A percentile compares a stretch with the other conserved stretches of the same genome.
phyloP scores from a whole-genome alignment of 2,888 invertebrate species.

The Dinocampus coccinellae region DNA sequence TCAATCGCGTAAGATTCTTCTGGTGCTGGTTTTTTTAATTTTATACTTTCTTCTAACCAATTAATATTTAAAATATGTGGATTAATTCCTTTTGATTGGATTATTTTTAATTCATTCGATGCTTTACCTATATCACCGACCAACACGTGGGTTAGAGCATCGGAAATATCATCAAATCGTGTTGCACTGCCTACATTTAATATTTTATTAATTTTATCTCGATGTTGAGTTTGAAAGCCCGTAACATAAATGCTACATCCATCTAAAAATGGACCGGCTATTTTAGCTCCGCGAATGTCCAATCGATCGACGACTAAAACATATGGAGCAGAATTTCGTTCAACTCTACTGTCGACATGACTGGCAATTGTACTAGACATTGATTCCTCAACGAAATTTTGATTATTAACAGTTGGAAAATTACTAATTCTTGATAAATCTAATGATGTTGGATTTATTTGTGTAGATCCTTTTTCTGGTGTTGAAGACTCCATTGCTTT shows the following conservation, averaged over 20 bases:
- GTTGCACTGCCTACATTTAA: slow-evolving; percentile 87
- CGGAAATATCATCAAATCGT: slow-evolving; percentile 81
- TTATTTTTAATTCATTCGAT: slow-evolving; percentile 69
- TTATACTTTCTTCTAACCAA: slow-evolving; percentile 84
- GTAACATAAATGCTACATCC: slow-evolving; percentile 85
- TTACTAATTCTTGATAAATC: slow-evolving; percentile 71
- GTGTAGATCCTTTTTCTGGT: slow-evolving; percentile 72
- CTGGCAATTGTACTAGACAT: slow-evolving; percentile 49
- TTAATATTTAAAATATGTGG: slow-evolving; percentile 77
- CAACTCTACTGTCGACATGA: neutral
- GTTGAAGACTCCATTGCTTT: slow-evolving; percentile 78
- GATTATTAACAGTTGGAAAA: slow-evolving; percentile 57
- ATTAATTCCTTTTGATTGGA: slow-evolving; percentile 63
- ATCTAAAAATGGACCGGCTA: slow-evolving; percentile 86
- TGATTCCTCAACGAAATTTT: slow-evolving; percentile 57
- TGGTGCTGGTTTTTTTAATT: slow-evolving; percentile 73
- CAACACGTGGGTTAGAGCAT: slow-evolving; percentile 85
- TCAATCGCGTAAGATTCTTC: slow-evolving; percentile 70
- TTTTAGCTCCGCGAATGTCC: slow-evolving; percentile 78
- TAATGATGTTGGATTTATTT: slow-evolving; percentile 57
- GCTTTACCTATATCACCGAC: slow-evolving; percentile 74
- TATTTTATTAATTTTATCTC: slow-evolving; percentile 79
- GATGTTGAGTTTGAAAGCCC: slow-evolving; percentile 75
- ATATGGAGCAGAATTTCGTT: slow-evolving; percentile 42
- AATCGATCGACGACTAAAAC: slow-evolving; percentile 62